Evolutionary conservation across 1,140 invertebrate species (phyloP), one percentile per base, ranked within the genome.

Genomic region (Laupala kohalensis): DNA sequence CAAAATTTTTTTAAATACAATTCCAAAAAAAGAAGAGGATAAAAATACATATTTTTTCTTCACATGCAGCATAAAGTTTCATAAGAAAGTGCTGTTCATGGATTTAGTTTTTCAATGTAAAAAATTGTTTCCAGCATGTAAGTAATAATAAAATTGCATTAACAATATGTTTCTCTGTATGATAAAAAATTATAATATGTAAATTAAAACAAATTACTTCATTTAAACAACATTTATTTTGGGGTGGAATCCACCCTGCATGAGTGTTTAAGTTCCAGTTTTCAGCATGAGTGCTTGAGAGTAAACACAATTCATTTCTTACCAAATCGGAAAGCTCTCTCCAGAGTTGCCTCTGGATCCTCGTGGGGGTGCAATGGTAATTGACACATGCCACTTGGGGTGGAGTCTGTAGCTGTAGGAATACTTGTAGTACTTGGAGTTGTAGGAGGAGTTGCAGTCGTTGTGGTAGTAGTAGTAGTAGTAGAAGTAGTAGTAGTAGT

Each of bases 291-390:
- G n/a, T n/a, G n/a, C n/a, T 67, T 13, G 69, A 19, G 4, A 4
- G 30, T 66, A n/a, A 0, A 26, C 25, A 25, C 25, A 26, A 25
- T n/a, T n/a, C 15, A 25, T 64, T 64, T 73, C 75, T 78, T 75
- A 82, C 85, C 86, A 75, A 86, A 84, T 79, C 82, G 78, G 75
- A 80, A 82, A 4, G 82, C 81, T 67, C 78, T 78, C 25, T 76
- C 78, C 23, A 78, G 77, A 76, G 81, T 78, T 0, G 71, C 53
- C 25, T 77, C 79, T 4, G 81, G 80, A 66, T 82, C 77, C 73
- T 5, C 76, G 74, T 67, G 77, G 27, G 79, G 80, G 70, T 78
- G 75, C 30, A 78, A 72, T 5, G 84, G 84, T 53, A 87, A 76
- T 53, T 79, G 80, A 76, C 86, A 88, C 28, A 76, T 70, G n/a